phyloP scores from a whole-genome alignment of 2,113 vertebrate species.

The Pristiophorus japonicus region DNA sequence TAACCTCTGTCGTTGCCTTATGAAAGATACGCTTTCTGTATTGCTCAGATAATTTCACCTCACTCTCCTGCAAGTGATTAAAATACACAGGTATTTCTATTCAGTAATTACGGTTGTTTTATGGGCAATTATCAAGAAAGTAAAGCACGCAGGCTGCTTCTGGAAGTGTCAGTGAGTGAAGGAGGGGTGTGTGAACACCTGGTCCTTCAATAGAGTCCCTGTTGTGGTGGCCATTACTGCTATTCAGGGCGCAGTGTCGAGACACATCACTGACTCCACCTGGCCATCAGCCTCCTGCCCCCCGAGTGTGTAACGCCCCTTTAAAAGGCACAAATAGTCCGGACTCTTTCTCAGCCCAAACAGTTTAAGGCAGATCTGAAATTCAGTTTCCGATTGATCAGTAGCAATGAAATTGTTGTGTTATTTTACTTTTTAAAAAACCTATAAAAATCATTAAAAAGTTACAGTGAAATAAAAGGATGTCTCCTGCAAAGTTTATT shows the following conservation, averaged over 20 bases:
- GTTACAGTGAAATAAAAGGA: neutral
- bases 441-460: neutral
- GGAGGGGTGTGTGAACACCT: constrained; percentile 62
- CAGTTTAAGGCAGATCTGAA: neutral
- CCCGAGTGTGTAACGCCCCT: neutral
- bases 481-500: neutral
- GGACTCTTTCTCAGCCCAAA: neutral
- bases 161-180: constrained; percentile 64
- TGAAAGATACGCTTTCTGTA: constrained; percentile 61
- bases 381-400: neutral
- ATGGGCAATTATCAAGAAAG: constrained; percentile 65
- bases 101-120: constrained; percentile 68
- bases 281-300: constrained; percentile 61
- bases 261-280: constrained; percentile 59
- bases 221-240: constrained; percentile 65
- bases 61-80: constrained; percentile 60
- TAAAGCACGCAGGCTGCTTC: constrained; percentile 59
- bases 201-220: constrained; percentile 70
- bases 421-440: neutral
- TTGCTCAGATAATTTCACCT: constrained; percentile 66
- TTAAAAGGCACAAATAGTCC: neutral
- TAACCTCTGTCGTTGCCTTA: constrained; percentile 50
- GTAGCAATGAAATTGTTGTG: neutral
- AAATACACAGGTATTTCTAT: constrained; percentile 61
- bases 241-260: constrained; percentile 68